phyloP scores from a whole-genome alignment of 1,140 invertebrate genomes.

The Heliconius congener region DNA sequence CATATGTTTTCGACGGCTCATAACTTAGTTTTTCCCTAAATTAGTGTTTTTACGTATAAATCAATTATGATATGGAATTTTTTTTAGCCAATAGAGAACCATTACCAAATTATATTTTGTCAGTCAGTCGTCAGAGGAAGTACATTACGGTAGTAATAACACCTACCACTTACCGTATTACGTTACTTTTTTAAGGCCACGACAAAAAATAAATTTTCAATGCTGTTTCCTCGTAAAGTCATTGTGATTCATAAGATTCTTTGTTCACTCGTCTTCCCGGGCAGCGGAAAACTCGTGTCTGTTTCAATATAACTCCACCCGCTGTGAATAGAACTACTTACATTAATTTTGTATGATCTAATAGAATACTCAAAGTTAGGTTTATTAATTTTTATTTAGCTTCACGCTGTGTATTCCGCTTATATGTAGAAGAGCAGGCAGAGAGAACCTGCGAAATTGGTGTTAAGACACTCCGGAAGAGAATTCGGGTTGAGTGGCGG shows the following conservation, averaged over 20 bases:
- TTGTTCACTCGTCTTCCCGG: background rate
- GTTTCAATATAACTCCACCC: background rate
- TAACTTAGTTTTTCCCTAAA: too few relatives aligned
- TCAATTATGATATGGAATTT: too few relatives aligned
- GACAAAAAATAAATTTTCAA: background rate
- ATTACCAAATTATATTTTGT: too few relatives aligned
- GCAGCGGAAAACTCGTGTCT: background rate
- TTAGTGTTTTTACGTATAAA: too few relatives aligned
- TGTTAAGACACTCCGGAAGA: too few relatives aligned
- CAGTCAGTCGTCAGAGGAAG: background rate
- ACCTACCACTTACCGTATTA: background rate
- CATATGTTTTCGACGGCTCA: too few relatives aligned
- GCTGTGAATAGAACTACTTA: background rate
- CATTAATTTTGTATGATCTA: background rate
- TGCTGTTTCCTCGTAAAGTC: background rate
- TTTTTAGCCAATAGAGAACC: too few relatives aligned
- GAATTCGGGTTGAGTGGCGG: too few relatives aligned
- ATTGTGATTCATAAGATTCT: background rate
- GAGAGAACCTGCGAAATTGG: background rate
- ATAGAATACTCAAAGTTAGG: background rate
- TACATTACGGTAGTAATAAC: background rate
- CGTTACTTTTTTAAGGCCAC: background rate
- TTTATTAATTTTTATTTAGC: background rate
- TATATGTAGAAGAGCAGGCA: too few relatives aligned
- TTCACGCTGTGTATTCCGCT: too few relatives aligned